These are phyloP conservation scores for Orycteropus afer DNA, from an alignment of 2,113 vertebrate species.

Conservation along the genomic window DNA sequence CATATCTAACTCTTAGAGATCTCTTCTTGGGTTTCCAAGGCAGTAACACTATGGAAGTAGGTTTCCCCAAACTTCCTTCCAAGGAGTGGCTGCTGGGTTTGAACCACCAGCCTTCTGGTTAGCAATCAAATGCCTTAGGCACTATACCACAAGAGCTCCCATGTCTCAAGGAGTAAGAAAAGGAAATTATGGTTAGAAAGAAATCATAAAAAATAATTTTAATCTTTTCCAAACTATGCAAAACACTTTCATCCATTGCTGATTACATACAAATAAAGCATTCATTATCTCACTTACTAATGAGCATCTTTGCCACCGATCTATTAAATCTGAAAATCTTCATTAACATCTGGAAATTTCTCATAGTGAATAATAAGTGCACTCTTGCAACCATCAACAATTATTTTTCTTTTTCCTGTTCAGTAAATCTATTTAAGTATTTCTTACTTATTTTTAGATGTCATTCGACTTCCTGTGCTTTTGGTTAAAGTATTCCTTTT, in stretches of 20 bases:
- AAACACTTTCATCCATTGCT: neutral
- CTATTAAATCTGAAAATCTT: neutral
- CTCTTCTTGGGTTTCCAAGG: too few relatives aligned
- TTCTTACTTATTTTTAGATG: neutral
- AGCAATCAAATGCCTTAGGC: too few relatives aligned
- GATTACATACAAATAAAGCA: neutral
- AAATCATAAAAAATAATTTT: neutral
- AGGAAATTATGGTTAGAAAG: neutral
- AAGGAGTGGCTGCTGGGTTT: too few relatives aligned
- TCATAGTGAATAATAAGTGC: too few relatives aligned
- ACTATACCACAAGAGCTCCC: too few relatives aligned
- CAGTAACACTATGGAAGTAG: too few relatives aligned
- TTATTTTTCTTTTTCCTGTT: accelerated
- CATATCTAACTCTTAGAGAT: too few relatives aligned
- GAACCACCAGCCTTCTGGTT: too few relatives aligned
- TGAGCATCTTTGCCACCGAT: accelerated
- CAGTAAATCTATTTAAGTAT: neutral
- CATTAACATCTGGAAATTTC: neutral
- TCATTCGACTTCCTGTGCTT: neutral
- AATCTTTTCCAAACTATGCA: neutral
- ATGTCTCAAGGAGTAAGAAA: neutral
- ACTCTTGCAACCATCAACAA: neutral
- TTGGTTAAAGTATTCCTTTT: neutral
- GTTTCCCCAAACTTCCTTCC: too few relatives aligned
- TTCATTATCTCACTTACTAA: accelerated